Evolutionary conservation across 1,140 invertebrate genomes (phyloP), one percentile per base, ranked within the genome.

Genomic region (Drosophila arizonae): DNA sequence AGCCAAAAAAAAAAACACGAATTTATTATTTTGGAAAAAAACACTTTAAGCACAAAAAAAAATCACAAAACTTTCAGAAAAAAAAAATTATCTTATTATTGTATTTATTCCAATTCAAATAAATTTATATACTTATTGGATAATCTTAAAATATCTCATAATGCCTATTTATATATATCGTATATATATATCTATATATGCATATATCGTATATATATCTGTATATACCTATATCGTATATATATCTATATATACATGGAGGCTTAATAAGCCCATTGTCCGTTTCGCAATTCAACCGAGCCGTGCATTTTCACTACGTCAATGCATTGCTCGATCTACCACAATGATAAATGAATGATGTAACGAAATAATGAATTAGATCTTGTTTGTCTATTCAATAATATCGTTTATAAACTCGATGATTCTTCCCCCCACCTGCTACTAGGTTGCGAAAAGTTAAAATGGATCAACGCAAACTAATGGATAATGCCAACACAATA

Each of bases 391-490:
- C 3, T 39, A 39, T 39, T 28, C 46, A 69, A 81, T 75, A 78
- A 81, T 62, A 36, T 69, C 67, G 66, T 71, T 52, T 78, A 73
- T 56, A 76, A 79, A 70, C 72, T 79, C 77, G 75, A 76, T 72
- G 76, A 79, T 75, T 86, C 82, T 88, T 72, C 61, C 67, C 36
- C 10, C 36, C 61, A 68, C 48, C 65, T 79, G 82, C 82, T 57
- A 61, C 64, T 75, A 99, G 98, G 93, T 95, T 99, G 92, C 94
- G 98, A 91, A 98, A 99, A 95, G 98, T 99, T 43, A 99, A 99
- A 94, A 99, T 99, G 97, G 98, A 99, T 94, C 99, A 99, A 94
- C 94, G 99, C 92, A 99, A 99, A 93, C 93, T 99, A 82, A 98
- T 98, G 96, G 99, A 99, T 92, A 99, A 99, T 92, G 97, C 98